phyloP scores from a whole-genome alignment of 2,888 invertebrate species.

The Drosophila subsilvestris region DNA sequence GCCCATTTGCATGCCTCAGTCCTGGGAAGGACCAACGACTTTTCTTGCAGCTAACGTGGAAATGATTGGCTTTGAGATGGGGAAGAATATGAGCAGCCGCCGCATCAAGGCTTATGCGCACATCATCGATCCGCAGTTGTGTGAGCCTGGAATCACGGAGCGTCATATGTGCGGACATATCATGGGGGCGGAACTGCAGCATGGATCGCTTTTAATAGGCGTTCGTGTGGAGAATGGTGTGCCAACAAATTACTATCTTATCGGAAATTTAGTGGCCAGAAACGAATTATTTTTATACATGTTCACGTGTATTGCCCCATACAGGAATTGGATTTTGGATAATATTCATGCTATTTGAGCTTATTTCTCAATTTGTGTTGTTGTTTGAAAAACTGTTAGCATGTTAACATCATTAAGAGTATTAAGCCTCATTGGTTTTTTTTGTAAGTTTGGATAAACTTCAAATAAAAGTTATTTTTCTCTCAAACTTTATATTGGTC shows the following conservation, averaged over 20 bases:
- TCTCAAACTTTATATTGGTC: no score
- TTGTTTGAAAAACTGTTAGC: no score
- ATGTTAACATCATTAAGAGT: not conserved
- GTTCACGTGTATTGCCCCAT: constrained; percentile 19
- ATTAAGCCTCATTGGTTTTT: no score
- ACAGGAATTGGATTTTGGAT: constrained; percentile 17
- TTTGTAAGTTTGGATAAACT: no score
- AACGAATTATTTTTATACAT: not conserved
- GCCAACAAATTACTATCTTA: constrained; percentile 10
- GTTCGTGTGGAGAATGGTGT: constrained; percentile 15
- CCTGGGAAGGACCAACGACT: not conserved
- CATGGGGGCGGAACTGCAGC: not conserved
- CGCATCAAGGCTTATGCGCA: constrained; percentile 8
- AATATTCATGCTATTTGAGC: not conserved
- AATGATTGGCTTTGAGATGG: not conserved
- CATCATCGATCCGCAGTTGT: not conserved
- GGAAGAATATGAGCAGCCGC: not conserved
- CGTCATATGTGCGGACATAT: constrained; percentile 16
- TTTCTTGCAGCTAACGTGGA: constrained; percentile 11
- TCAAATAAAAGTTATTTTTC: no score
- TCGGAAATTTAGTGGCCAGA: constrained; percentile 5
- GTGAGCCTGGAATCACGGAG: not conserved
- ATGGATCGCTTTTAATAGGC: constrained; percentile 9
- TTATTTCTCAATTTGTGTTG: not conserved
- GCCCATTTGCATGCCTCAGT: constrained; percentile 27